Percentiles rank a stretch among this genome's conserved stretches.
phyloP scores from a whole-genome alignment of 2,797 vertebrate species.

The Nannoperca obscura region DNA sequence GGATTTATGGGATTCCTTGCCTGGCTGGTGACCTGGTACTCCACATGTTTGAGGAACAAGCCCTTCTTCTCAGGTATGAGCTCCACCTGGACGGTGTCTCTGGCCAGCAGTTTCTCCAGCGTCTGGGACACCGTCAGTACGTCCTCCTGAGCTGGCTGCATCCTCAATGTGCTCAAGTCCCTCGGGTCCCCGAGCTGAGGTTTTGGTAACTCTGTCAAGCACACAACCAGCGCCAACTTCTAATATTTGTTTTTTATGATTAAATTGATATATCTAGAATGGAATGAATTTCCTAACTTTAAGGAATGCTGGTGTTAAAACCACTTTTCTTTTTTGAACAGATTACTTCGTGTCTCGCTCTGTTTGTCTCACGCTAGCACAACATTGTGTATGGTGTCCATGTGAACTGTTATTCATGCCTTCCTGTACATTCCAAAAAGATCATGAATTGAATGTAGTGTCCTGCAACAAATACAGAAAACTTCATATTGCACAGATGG shows the following conservation, averaged over 20 bases:
- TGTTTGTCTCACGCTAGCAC: conserved; percentile 19
- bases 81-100: conserved; percentile 92
- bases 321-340: conserved; percentile 12
- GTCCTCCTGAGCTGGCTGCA: conserved; percentile 89
- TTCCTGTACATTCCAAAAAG: conserved; percentile 62
- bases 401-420: conserved; percentile 46
- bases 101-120: conserved; percentile 90
- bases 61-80: conserved; percentile 98
- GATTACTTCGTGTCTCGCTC: conserved; percentile 25
- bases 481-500: conserved; percentile 44
- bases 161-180: conserved; percentile 83
- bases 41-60: conserved; percentile 98
- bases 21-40: conserved; percentile 97
- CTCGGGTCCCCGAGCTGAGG: conserved; percentile 85
- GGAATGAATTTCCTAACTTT: conserved; percentile 29
- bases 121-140: conserved; percentile 88
- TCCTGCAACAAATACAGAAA: conserved; percentile 60
- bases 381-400: conserved; percentile 17
- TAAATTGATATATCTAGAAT: conserved; percentile 29
- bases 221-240: conserved; percentile 36
- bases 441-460: conserved; percentile 50
- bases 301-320: conserved; percentile 53
- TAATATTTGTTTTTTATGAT: conserved; percentile 57
- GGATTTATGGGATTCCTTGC: conserved; percentile 72
- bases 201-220: conserved; percentile 86